phyloP scores from a whole-genome alignment of 1,140 invertebrate genomes.

The Armadillidium nasatum region DNA sequence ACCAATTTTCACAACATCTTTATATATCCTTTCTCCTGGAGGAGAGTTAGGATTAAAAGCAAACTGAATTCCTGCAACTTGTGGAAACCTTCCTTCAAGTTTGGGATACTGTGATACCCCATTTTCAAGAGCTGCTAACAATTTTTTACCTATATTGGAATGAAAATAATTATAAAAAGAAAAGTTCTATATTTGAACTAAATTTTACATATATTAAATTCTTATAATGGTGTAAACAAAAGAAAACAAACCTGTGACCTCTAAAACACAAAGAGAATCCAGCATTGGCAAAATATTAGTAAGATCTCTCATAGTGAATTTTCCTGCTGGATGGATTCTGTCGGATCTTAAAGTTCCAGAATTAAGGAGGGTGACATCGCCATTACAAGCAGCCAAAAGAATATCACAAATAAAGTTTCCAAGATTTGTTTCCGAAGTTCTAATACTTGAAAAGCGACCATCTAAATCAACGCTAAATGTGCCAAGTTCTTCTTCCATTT shows the following conservation, averaged over 20 bases:
- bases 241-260: slow-evolving; percentile 53
- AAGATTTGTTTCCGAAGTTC: slow-evolving; percentile 79
- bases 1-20: slow-evolving; percentile 66
- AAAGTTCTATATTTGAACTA: too few species aligned
- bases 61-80: slow-evolving; percentile 75
- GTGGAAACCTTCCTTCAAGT: slow-evolving; percentile 73
- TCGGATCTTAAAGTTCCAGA: slow-evolving; percentile 81
- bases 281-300: slow-evolving; percentile 76
- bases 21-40: slow-evolving; percentile 62
- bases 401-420: slow-evolving; percentile 88
- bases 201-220: too few species aligned
- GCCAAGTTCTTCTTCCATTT: slow-evolving; percentile 76
- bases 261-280: slow-evolving; percentile 72
- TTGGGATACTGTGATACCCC: slow-evolving; percentile 69
- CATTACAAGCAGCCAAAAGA: slow-evolving; percentile 71
- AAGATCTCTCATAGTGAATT: slow-evolving; percentile 76
- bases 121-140: slow-evolving; percentile 75
- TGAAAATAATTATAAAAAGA: too few species aligned
- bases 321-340: slow-evolving; percentile 66
- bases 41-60: slow-evolving; percentile 73
- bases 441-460: slow-evolving; percentile 70
- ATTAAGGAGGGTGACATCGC: slow-evolving; percentile 78
- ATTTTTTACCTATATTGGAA: slow-evolving; percentile 55
- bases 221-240: too few species aligned
- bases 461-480: slow-evolving; percentile 75